These are phyloP conservation scores for Agonopterix heracliana DNA, from an alignment of 2,888 invertebrate genomes.

Conservation along the genomic window DNA sequence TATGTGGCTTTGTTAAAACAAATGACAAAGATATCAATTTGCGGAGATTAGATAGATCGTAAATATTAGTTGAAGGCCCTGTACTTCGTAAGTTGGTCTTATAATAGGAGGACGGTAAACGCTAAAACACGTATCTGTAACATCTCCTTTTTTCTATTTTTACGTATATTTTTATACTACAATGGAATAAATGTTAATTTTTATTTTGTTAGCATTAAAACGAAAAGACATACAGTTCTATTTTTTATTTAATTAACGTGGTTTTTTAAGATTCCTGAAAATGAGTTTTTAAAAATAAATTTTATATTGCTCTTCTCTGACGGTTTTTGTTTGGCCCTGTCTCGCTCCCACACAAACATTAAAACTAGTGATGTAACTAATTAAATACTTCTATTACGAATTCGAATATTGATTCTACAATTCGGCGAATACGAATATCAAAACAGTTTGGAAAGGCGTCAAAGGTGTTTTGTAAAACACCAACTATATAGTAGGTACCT, in stretches of 20 bases:
- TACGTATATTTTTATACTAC: constrained; percentile 75
- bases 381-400: too few species aligned
- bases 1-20: too few species aligned
- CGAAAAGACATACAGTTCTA: constrained; percentile 71
- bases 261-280: constrained; percentile 10
- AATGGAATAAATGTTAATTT: constrained; percentile 71
- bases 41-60: too few species aligned
- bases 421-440: too few species aligned
- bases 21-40: too few species aligned
- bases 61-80: too few species aligned
- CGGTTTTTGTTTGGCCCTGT: constrained; percentile 37
- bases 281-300: constrained; percentile 64
- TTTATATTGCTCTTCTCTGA: constrained; percentile 68
- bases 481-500: too few species aligned
- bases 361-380: too few species aligned
- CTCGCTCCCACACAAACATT: too few species aligned
- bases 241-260: constrained; percentile 46
- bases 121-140: constrained; percentile 17
- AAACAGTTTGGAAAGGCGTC: too few species aligned
- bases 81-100: background rate
- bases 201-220: constrained; percentile 76
- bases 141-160: constrained; percentile 60
- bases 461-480: too few species aligned
- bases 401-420: too few species aligned
- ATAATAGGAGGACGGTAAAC: background rate